Percentiles rank a stretch among this genome's conserved stretches.
phyloP scores from a whole-genome alignment of 2,797 vertebrate species.

The Sebastes dallii region DNA sequence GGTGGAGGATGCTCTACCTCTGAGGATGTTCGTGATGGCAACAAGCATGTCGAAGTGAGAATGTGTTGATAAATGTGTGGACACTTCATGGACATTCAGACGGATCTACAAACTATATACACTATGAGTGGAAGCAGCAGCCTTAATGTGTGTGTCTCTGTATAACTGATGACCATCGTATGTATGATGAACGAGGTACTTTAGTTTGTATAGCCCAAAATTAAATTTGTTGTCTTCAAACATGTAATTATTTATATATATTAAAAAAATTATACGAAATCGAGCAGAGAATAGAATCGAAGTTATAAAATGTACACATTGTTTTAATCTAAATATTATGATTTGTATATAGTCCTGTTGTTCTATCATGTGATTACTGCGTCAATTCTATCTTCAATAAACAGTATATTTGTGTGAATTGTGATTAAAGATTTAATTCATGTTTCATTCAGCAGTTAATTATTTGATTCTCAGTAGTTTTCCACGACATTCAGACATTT shows the following conservation, averaged over 20 bases:
- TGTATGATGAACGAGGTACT: background rate
- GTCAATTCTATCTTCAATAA: constrained; percentile 38
- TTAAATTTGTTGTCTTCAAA: background rate
- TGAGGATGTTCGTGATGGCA: constrained; percentile 90
- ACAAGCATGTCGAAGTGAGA: constrained; percentile 82
- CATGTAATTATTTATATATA: background rate
- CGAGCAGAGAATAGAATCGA: background rate
- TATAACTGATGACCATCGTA: background rate
- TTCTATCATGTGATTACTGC: constrained; percentile 8
- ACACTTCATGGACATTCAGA: background rate
- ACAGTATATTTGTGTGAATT: constrained; percentile 11
- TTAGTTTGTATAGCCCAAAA: background rate
- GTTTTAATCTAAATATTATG: constrained; percentile 13
- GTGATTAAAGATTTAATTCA: background rate
- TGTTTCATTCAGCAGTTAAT: background rate
- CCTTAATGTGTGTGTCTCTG: background rate
- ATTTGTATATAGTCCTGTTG: constrained; percentile 17
- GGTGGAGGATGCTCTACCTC: constrained; percentile 89
- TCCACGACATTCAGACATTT: background rate
- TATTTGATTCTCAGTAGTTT: background rate
- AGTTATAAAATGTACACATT: background rate
- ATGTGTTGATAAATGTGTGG: background rate
- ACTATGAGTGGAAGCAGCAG: background rate
- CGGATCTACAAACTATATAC: background rate
- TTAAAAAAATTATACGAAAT: background rate